A percentile compares a stretch with the other conserved stretches of the same genome.
Evolutionary conservation across 2,797 vertebrate genomes (phyloP).

Genomic region (Melanotaenia boesemani): DNA sequence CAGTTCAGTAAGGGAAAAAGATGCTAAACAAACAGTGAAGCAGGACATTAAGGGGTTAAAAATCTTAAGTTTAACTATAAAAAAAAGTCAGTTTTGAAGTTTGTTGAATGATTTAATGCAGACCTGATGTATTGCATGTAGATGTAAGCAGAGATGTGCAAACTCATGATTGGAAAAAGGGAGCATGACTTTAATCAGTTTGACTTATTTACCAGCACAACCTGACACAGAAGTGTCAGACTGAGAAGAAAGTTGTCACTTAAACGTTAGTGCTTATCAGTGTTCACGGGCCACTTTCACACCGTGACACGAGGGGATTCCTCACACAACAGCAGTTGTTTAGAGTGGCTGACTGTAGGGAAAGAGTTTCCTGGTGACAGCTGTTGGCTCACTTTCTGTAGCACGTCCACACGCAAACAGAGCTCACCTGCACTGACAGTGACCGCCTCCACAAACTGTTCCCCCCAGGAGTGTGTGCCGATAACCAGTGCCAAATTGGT

Average conservation of each 20-base stretch:
- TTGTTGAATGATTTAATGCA: no score
- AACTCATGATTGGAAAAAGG: background rate
- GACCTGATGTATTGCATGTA: no score
- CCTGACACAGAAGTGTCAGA: background rate
- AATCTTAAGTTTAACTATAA: no score
- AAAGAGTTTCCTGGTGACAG: background rate
- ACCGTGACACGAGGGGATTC: background rate
- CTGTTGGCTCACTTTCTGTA: background rate
- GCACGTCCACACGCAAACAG: constrained; percentile 18
- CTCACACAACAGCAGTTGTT: background rate
- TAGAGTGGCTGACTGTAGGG: background rate
- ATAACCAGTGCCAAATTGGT: constrained; percentile 93
- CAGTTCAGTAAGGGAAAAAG: no score
- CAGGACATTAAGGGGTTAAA: no score
- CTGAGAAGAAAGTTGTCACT: no score
- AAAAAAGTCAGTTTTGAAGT: no score
- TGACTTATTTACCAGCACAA: background rate
- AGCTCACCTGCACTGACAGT: constrained; percentile 91
- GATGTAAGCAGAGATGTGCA: background rate
- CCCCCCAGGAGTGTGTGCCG: constrained; percentile 92
- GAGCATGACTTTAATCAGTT: background rate
- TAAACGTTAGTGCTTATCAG: no score
- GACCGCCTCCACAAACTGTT: constrained; percentile 92
- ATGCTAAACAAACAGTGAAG: no score
- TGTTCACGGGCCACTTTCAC: no score